Base-by-base conservation (phyloP, 2,888 invertebrate species). In the Leptarthrus brevirostris region DNA sequence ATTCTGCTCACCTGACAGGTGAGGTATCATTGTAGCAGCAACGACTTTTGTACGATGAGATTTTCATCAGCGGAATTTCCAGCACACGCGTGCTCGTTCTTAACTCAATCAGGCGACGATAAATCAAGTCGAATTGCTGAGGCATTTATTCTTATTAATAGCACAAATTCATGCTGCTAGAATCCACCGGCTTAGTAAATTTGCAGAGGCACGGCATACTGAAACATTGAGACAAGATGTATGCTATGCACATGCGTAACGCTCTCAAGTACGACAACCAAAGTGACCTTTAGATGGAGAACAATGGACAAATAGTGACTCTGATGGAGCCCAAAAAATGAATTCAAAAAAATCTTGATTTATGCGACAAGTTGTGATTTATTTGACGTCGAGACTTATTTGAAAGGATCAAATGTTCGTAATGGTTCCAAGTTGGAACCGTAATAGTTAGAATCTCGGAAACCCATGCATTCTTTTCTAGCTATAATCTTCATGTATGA, bases 161-260 rank as follows among this genome's bases (percentile, higher is more conserved):
- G 47, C 47, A 24, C 64, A 64, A 64, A 40, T 64, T 44, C 64
- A 44, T n/a, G 44, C n/a, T n/a, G 24, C 24, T 47, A 14, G 44
- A 64, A 64, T 64, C 64, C 44, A 30, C 6, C 8, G 58, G 36
- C 58, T 58, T 24, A n/a, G 64, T 16, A 44, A 64, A 64, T 64
- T 64, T 64, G 24, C 44, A 22, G 16, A 16, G 24, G 58, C 36
- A 36, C 34, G 20, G 36, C 58, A 36, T 14, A 5, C 56, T 26
- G 56, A 8, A 36, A 30, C 8, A 30, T 12, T 40, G 8, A 8
- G 8, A 40, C 40, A 40, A 40, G 40, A 40, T 40, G 40, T 40
- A 40, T 40, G n/a, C n/a, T n/a, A 3, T 40, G 40, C 8, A 0
- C 40, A n/a, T 40, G 40, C 40, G 40, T 40, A 40, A 1, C 40